phyloP scores from a whole-genome alignment of 1,140 invertebrate species.

The Oryctes rhinoceros region DNA sequence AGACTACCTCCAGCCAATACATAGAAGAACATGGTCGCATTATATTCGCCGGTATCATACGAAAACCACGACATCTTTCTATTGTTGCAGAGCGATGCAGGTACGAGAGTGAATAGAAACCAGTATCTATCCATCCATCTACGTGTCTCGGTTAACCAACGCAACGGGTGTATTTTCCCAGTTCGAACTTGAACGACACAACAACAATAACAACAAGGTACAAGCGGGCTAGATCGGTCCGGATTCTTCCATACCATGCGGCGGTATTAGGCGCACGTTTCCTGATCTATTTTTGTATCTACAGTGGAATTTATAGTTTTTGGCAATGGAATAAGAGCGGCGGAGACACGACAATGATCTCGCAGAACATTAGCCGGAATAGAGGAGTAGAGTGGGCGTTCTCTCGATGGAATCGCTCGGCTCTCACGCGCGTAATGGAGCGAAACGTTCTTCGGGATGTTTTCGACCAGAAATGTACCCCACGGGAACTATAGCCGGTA shows the following conservation, averaged over 20 bases:
- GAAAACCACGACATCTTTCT: not conserved
- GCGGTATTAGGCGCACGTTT: not conserved
- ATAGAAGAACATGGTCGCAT: not conserved
- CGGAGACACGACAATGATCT: constrained; percentile 1
- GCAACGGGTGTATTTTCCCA: not conserved
- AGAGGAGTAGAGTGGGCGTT: constrained; percentile 2
- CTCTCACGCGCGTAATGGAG: not conserved
- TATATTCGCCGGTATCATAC: not conserved
- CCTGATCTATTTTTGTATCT: not conserved
- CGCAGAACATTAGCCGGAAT: constrained; percentile 4
- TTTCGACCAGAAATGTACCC: constrained; percentile 17
- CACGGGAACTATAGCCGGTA: constrained; percentile 12
- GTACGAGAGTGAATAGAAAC: constrained; percentile 7
- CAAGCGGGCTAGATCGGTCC: not conserved
- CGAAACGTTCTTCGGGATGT: constrained; percentile 3
- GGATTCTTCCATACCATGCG: not conserved
- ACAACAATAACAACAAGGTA: not conserved
- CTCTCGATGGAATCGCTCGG: not conserved
- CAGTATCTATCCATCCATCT: not conserved
- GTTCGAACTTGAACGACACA: too few relatives aligned
- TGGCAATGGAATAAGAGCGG: not conserved
- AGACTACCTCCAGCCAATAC: not conserved
- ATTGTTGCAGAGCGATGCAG: not conserved
- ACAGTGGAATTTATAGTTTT: not conserved
- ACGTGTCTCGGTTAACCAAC: constrained; percentile 3